Evolutionary conservation across 2,797 vertebrate species (phyloP), one percentile per base, ranked within the genome.

Genomic region (Poeciliopsis paucimaculata): DNA sequence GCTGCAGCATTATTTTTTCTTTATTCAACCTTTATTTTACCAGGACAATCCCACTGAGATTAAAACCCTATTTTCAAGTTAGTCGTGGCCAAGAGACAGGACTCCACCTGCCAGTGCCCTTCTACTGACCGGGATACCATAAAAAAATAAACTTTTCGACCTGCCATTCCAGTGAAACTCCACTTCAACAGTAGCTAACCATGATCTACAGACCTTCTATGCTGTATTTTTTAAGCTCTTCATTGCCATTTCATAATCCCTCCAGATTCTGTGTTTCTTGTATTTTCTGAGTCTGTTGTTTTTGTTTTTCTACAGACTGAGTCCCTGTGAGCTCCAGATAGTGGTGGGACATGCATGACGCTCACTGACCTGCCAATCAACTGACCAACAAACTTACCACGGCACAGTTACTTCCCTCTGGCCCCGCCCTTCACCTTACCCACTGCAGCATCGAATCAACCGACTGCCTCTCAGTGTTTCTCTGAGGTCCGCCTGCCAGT

Each of bases 301-400:
- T 91, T 41, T 68, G 36, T 75, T 80, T 90, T 60, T 84, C 78
- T 91, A 87, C 96, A 99, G 98, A 99, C 95, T 99, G 97, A 99
- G 91, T 95, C 95, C 94, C 94, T 94, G 91, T 92, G 94, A 95
- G 94, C 94, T 94, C 85, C 82, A 76, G 83, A 86, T 93, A 96
- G 96, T 94, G 96, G 96, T 90, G 95, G 95, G 94, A 94, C 81
- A 93, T 45, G 95, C 96, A 96, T 87, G 83, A 91, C 80, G 77
- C 90, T 93, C 43, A 88, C 89, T 84, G 49, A 89, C 92, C 90
- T 87, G 89, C 90, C 90, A 86, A 89, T 82, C 84, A 84, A 91
- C 85, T 53, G 76, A 93, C 81, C 90, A 81, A 97, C 95, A 96
- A 86, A 90, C 86, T 82, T 45, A 91, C 89, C 88, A 97, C 87